phyloP scores from a whole-genome alignment of 1,140 invertebrate species.

The Yoshiicerus persimilis region DNA sequence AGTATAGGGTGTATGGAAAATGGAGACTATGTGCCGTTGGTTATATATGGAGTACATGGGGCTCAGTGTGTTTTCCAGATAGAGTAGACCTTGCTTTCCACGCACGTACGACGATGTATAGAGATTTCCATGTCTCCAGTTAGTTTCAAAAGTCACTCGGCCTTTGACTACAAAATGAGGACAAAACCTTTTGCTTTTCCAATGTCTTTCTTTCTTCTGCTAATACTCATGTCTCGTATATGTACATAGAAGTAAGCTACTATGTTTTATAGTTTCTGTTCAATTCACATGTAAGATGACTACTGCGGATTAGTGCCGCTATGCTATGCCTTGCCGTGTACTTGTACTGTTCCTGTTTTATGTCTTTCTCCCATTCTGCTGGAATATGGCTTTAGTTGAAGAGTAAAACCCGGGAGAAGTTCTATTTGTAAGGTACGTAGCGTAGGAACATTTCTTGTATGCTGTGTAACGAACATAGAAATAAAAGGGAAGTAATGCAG shows the following conservation, averaged over 20 bases:
- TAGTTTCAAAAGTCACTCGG: constrained; percentile 19
- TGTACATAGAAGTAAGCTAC: not conserved
- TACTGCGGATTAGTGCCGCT: not conserved
- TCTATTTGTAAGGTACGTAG: not conserved
- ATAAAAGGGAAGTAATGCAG: not conserved
- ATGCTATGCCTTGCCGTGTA: not conserved
- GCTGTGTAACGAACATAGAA: not conserved
- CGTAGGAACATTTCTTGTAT: not conserved
- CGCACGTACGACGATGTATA: constrained; percentile 29
- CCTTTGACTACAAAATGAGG: constrained; percentile 19
- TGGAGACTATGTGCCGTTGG: not conserved
- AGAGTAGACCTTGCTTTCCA: constrained; percentile 25
- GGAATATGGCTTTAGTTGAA: not conserved
- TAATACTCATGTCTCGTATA: not conserved
- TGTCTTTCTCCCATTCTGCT: not conserved
- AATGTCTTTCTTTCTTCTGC: not conserved
- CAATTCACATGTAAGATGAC: not conserved
- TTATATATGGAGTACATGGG: no score
- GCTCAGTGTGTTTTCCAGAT: not conserved
- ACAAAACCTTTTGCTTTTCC: constrained; percentile 15
- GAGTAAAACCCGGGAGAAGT: not conserved
- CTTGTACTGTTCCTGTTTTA: constrained; percentile 6
- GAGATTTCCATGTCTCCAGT: constrained; percentile 28
- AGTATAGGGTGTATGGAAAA: not conserved
- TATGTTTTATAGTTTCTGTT: constrained; percentile 10